A percentile compares a stretch with the other conserved stretches of the same genome.
These are phyloP conservation scores for Zalophus californianus DNA, from an alignment of 2,797 vertebrate species.

Conservation along the genomic window DNA sequence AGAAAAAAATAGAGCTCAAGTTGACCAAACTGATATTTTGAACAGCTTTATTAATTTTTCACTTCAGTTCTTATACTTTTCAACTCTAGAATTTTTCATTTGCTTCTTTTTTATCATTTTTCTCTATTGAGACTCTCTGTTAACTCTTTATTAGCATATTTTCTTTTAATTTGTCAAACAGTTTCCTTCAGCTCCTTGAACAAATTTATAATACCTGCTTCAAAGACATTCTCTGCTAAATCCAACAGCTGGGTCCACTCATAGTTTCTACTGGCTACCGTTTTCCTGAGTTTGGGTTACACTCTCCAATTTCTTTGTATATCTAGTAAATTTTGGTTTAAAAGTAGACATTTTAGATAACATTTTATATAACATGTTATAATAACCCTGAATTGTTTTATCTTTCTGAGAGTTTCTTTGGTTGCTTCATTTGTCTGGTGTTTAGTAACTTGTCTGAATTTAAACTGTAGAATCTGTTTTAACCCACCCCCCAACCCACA, in stretches of 20 bases:
- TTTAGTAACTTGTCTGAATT: not conserved
- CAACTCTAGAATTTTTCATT: slow-evolving; percentile 15
- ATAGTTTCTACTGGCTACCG: slow-evolving; percentile 16
- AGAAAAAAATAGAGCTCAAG: not conserved
- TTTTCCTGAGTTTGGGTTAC: not conserved
- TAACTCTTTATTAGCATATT: not conserved
- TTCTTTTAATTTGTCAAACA: not conserved
- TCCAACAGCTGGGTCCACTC: not conserved
- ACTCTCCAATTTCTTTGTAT: not conserved
- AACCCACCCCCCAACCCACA: not conserved
- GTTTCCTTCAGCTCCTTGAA: not conserved
- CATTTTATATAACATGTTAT: not conserved
- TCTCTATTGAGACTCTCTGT: not conserved
- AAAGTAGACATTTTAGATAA: not conserved
- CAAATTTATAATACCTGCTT: not conserved
- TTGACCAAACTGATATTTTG: not conserved
- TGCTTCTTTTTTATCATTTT: not conserved
- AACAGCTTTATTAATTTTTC: not conserved
- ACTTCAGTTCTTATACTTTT: not conserved
- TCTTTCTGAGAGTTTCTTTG: not conserved
- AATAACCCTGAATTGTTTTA: not conserved
- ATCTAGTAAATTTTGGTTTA: not conserved
- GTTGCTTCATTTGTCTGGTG: not conserved
- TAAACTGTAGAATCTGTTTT: not conserved
- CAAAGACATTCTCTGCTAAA: not conserved